These are phyloP conservation scores for Aphelenchoides fujianensis DNA, from an alignment of 1,140 invertebrate genomes.

Conservation along the genomic window DNA sequence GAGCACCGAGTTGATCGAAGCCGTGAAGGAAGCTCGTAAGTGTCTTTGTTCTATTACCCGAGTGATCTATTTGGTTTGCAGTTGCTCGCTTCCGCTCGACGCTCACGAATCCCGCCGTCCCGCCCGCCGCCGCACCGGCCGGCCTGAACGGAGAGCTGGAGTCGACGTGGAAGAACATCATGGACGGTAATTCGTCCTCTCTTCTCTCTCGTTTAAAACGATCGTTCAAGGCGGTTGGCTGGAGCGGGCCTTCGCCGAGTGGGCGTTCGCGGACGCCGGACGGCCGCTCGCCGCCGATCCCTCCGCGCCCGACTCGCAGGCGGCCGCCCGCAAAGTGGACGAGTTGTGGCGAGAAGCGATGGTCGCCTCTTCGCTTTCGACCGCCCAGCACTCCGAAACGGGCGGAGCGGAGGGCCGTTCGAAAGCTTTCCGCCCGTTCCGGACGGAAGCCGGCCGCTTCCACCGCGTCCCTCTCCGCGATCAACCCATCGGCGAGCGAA, in stretches of 20 bases:
- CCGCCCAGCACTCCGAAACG: neutral
- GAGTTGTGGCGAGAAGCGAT: slow-evolving; percentile 18
- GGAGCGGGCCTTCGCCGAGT: slow-evolving; percentile 5
- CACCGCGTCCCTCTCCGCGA: neutral
- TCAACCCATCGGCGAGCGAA: neutral
- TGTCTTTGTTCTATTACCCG: no score
- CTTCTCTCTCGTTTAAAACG: neutral
- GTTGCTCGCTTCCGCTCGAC: slow-evolving; percentile 2
- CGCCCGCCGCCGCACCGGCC: neutral
- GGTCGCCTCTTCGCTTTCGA: slow-evolving; percentile 1
- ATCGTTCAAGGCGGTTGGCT: slow-evolving; percentile 13
- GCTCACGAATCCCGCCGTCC: neutral
- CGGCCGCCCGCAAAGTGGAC: slow-evolving; percentile 4
- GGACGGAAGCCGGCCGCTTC: neutral
- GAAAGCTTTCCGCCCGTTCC: neutral
- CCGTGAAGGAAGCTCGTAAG: slow-evolving; percentile 22
- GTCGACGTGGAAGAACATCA: neutral
- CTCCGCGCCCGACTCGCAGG: no score
- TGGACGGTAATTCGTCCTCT: neutral
- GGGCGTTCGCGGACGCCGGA: slow-evolving; percentile 4
- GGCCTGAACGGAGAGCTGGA: slow-evolving; percentile 8
- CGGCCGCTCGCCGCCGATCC: neutral
- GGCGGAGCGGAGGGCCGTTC: neutral
- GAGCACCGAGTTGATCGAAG: slow-evolving; percentile 20
- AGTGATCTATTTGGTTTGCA: no score